A percentile compares a stretch with the other conserved stretches of the same genome.
These are phyloP conservation scores for Hystrix cristata DNA, from an alignment of 2,113 vertebrate species.

Conservation along the genomic window DNA sequence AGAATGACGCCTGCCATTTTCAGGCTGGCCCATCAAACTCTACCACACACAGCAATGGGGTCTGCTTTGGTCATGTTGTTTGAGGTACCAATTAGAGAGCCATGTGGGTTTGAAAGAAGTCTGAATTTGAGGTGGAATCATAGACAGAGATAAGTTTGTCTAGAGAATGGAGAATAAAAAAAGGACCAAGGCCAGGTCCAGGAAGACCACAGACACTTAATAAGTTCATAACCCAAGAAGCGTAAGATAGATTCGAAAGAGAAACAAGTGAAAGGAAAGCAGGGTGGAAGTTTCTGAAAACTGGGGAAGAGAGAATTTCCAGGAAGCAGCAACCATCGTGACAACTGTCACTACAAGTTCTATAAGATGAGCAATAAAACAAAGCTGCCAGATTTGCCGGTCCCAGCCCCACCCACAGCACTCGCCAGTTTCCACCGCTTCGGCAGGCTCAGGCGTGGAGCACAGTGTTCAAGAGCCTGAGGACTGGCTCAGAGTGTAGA, in stretches of 20 bases:
- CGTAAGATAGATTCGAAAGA: not conserved
- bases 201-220: not conserved
- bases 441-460: not conserved
- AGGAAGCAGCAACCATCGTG: not conserved
- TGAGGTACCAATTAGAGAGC: not conserved
- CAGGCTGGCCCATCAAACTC: not conserved
- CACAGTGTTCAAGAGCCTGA: not conserved
- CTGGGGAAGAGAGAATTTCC: not conserved
- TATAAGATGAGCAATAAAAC: not conserved
- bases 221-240: not conserved
- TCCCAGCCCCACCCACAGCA: not conserved
- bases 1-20: not conserved
- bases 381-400: not conserved
- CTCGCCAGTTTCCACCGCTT: not conserved
- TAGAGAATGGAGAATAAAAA: not conserved
- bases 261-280: not conserved
- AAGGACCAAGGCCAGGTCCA: not conserved
- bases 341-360: not conserved
- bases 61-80: not conserved
- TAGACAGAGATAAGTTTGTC: not conserved
- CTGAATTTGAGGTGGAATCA: not conserved
- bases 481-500: not conserved
- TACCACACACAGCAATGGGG: accelerated
- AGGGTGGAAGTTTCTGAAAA: not conserved
- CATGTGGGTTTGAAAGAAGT: not conserved